These are phyloP conservation scores for Mus minutoides DNA, from an alignment of 2,797 vertebrate species.

Conservation along the genomic window DNA sequence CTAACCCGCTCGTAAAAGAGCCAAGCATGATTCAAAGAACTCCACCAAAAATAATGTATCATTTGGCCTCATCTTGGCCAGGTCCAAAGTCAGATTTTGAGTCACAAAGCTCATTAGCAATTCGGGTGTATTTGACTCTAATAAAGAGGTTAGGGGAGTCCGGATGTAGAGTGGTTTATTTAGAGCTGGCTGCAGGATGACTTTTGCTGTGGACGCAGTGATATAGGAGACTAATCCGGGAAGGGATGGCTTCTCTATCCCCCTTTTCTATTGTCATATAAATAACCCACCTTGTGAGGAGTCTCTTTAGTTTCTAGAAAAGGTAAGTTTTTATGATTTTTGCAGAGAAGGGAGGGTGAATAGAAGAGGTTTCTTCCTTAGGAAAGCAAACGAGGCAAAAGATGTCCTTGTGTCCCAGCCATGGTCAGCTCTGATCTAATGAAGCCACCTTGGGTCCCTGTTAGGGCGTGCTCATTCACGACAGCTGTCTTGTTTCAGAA, in stretches of 20 bases:
- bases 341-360: neutral
- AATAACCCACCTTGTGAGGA: neutral
- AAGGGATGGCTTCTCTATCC: neutral
- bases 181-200: conserved; percentile 33
- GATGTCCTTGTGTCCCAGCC: neutral
- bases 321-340: neutral
- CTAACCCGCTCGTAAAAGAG: conserved; percentile 68
- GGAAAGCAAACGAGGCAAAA: neutral
- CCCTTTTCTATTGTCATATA: conserved; percentile 51
- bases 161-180: conserved; percentile 61
- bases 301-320: neutral
- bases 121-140: conserved; percentile 60
- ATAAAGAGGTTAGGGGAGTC: conserved; percentile 66
- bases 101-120: conserved; percentile 73
- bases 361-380: neutral
- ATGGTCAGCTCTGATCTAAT: neutral
- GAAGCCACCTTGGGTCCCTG: neutral
- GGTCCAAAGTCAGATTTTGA: conserved; percentile 72
- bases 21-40: conserved; percentile 74
- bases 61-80: conserved; percentile 54
- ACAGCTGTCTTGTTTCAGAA: neutral
- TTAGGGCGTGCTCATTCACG: neutral
- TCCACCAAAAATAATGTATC: conserved; percentile 67
- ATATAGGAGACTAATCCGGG: neutral
- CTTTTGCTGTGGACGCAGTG: conserved; percentile 24